A percentile compares a stretch with the other conserved stretches of the same genome.
Evolutionary conservation across 2,888 invertebrate species (phyloP).

Genomic region (Sinohyriopsis cumingii): DNA sequence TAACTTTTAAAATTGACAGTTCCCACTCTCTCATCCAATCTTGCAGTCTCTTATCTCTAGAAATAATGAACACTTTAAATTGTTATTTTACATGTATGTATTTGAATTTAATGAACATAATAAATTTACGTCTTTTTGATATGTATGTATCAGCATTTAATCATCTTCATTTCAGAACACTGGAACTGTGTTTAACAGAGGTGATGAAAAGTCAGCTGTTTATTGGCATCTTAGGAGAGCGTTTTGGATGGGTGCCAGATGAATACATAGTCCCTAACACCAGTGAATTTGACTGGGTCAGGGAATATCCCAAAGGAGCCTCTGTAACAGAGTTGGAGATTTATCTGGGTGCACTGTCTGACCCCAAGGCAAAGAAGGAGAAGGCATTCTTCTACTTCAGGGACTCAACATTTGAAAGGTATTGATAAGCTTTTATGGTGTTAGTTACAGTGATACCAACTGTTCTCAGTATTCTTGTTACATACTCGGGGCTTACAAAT

Average conservation of each 20-base stretch:
- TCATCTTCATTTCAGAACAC: constrained; percentile 56
- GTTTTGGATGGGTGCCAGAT: constrained; percentile 71
- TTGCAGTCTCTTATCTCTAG: too few species aligned
- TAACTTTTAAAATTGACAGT: too few species aligned
- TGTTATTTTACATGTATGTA: neutral
- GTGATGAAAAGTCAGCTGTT: constrained; percentile 71
- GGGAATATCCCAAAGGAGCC: constrained; percentile 63
- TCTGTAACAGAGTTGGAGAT: constrained; percentile 73
- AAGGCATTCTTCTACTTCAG: constrained; percentile 72
- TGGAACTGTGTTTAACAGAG: constrained; percentile 72
- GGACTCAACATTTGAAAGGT: constrained; percentile 61
- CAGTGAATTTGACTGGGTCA: constrained; percentile 69
- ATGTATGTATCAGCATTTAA: constrained; percentile 40
- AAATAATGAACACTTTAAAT: neutral
- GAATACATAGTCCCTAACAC: constrained; percentile 61
- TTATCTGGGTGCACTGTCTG: constrained; percentile 62
- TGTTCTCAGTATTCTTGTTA: neutral
- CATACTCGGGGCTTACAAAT: neutral
- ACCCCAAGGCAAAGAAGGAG: constrained; percentile 42
- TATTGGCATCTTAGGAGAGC: constrained; percentile 71
- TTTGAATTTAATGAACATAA: neutral
- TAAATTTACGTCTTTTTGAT: constrained; percentile 11
- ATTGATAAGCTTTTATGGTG: neutral
- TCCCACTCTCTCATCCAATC: too few species aligned
- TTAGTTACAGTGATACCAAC: neutral